phyloP scores from a whole-genome alignment of 2,888 invertebrate species.

The Dicyrtoma fusca region DNA sequence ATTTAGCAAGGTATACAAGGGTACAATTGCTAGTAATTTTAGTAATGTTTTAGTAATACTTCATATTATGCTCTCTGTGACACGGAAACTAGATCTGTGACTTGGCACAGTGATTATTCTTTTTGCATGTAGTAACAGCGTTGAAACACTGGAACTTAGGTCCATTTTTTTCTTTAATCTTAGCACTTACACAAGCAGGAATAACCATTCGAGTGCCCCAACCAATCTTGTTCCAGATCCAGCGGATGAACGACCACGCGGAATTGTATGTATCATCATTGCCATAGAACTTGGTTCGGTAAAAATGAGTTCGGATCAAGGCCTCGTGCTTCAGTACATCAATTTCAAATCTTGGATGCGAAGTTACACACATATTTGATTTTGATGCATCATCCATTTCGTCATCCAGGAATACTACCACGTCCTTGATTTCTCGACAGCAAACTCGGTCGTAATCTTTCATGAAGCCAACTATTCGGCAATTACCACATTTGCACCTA shows the following conservation, averaged over 20 bases:
- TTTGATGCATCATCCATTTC: slow-evolving; percentile 39
- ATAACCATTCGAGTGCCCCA: slow-evolving; percentile 37
- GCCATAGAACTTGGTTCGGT: slow-evolving; percentile 13
- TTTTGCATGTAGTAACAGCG: slow-evolving; percentile 25
- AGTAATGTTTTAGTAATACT: too few species aligned
- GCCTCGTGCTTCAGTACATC: slow-evolving; percentile 42
- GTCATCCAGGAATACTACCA: slow-evolving; percentile 40
- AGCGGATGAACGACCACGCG: slow-evolving; percentile 37
- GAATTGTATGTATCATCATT: slow-evolving; percentile 13
- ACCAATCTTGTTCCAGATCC: slow-evolving; percentile 42
- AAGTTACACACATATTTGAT: slow-evolving; percentile 38
- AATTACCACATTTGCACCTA: slow-evolving; percentile 47
- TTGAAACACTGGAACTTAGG: slow-evolving; percentile 7
- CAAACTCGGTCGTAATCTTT: slow-evolving; percentile 45
- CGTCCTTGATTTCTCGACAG: slow-evolving; percentile 42
- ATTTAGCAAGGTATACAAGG: too few species aligned
- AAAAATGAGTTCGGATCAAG: slow-evolving; percentile 21
- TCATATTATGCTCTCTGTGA: too few species aligned
- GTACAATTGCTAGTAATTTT: too few species aligned
- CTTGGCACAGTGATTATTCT: slow-evolving; percentile 29
- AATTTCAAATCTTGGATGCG: slow-evolving; percentile 41
- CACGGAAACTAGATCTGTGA: slow-evolving; percentile 5
- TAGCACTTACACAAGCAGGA: slow-evolving; percentile 42
- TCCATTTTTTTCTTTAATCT: slow-evolving; percentile 26
- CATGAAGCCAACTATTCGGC: slow-evolving; percentile 24